Evolutionary conservation across 2,888 invertebrate genomes (phyloP).

Genomic region (Xestia rhomboidea): DNA sequence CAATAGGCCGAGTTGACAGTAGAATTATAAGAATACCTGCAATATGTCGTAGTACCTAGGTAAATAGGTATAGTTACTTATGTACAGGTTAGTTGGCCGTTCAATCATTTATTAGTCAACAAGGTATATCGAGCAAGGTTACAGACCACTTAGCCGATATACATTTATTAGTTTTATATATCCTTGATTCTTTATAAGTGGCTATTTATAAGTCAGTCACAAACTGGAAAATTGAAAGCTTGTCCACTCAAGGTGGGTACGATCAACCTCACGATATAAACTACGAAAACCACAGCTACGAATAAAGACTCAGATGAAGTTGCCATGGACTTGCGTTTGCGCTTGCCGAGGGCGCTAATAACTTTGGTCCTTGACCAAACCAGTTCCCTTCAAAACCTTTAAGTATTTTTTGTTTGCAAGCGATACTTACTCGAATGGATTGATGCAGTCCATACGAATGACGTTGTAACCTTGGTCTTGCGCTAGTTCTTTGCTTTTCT

Average conservation of each 20-base stretch:
- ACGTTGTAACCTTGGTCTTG: conserved; percentile 81
- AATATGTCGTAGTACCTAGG: neutral
- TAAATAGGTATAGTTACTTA: neutral
- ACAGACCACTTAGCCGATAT: neutral
- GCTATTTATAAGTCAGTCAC: conserved; percentile 12
- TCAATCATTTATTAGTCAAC: neutral
- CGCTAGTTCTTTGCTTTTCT: conserved; percentile 78
- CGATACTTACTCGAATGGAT: conserved; percentile 81
- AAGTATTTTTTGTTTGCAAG: neutral
- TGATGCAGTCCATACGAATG: conserved; percentile 86
- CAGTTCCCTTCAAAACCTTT: conserved; percentile 14
- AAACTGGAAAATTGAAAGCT: conserved; percentile 13
- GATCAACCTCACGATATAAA: neutral
- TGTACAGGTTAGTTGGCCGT: neutral
- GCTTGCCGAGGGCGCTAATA: neutral
- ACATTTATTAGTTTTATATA: conserved; percentile 3
- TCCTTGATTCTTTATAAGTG: neutral
- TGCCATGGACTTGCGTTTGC: neutral
- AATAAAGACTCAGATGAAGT: neutral
- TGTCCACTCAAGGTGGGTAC: neutral
- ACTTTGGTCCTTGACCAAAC: conserved; percentile 20
- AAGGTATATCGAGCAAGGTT: conserved; percentile 8
- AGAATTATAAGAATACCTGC: too few relatives aligned
- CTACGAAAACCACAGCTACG: neutral
- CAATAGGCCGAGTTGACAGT: neutral